A percentile compares a stretch with the other conserved stretches of the same genome.
Evolutionary conservation across 2,113 vertebrate genomes (phyloP).

Genomic region (Microcebus lehilahytsara): DNA sequence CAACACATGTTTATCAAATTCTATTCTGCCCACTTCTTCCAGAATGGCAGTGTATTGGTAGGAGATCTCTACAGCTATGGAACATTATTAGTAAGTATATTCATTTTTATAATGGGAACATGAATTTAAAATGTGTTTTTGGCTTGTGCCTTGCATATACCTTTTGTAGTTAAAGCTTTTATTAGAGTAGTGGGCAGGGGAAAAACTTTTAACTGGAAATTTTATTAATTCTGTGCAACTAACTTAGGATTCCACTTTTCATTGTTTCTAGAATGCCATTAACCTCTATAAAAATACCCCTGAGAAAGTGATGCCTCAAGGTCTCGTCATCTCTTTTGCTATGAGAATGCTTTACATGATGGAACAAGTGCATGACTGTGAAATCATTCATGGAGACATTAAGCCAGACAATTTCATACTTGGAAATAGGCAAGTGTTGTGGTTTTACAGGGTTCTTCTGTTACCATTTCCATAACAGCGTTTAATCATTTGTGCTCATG

Average conservation of each 20-base stretch:
- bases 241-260: neutral
- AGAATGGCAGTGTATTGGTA: slow-evolving; percentile 92
- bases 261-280: slow-evolving; percentile 87
- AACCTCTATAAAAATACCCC: slow-evolving; percentile 91
- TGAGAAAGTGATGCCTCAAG: slow-evolving; percentile 93
- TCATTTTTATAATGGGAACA: neutral
- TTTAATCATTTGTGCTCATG: neutral
- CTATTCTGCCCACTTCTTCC: slow-evolving; percentile 90
- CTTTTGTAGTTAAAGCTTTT: neutral
- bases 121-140: neutral
- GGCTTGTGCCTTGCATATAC: neutral
- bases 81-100: slow-evolving; percentile 89
- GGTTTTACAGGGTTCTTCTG: neutral
- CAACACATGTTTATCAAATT: slow-evolving; percentile 88
- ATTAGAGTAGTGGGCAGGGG: neutral
- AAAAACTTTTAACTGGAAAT: neutral
- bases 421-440: slow-evolving; percentile 86
- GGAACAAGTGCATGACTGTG: slow-evolving; percentile 89
- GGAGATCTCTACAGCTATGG: slow-evolving; percentile 92
- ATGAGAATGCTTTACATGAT: slow-evolving; percentile 92
- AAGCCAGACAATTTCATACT: slow-evolving; percentile 98
- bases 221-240: neutral
- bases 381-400: slow-evolving; percentile 94
- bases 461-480: neutral
- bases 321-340: slow-evolving; percentile 91